Conservation (phyloP, 2,888 invertebrate genomes). For the Coleophora deauratella region DNA sequence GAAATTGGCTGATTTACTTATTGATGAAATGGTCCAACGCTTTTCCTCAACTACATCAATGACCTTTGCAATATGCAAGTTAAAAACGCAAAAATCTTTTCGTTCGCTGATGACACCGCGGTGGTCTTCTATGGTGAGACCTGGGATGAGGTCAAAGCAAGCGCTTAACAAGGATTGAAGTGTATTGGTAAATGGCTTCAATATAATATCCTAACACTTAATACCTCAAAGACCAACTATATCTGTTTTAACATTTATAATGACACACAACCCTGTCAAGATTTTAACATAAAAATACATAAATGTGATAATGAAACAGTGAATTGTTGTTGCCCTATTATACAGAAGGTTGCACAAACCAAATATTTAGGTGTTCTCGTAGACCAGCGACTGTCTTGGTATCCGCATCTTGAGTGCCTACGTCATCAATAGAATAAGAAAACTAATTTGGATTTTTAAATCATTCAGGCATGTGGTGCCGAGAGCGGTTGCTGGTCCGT, state of each 20-base stretch:
- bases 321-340: constrained; percentile 1
- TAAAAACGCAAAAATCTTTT: not conserved
- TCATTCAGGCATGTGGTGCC: too few relatives aligned
- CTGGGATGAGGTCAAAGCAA: not conserved
- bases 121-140: not conserved
- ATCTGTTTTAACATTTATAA: not conserved
- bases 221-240: not conserved
- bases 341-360: constrained; percentile 1
- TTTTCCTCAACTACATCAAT: not conserved
- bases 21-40: not conserved
- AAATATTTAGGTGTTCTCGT: constrained; percentile 8
- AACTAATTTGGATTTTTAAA: too few relatives aligned
- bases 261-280: not conserved
- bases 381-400: constrained; percentile 7
- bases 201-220: not conserved
- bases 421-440: not conserved
- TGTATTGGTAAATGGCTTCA: not conserved
- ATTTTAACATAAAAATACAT: not conserved
- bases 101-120: not conserved
- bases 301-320: not conserved
- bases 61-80: not conserved
- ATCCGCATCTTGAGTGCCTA: constrained; percentile 6
- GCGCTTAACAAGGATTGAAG: not conserved
- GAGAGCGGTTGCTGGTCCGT: too few relatives aligned
- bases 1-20: too few relatives aligned